Conservation (phyloP, 2,797 vertebrate genomes). For the Novumbra hubbsi region DNA sequence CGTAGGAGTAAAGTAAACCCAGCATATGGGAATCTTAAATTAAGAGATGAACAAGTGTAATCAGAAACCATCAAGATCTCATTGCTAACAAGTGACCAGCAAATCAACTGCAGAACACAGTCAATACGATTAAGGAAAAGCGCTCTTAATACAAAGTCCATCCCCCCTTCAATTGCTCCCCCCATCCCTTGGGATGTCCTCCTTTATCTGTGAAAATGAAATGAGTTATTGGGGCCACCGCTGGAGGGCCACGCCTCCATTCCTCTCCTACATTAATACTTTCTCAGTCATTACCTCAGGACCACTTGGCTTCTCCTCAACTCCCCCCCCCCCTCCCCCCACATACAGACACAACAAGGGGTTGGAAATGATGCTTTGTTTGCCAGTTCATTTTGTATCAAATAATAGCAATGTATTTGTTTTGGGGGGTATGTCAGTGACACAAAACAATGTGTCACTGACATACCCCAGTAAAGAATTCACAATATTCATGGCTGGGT, state of each 20-base stretch:
- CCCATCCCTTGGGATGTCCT: slow-evolving; percentile 34
- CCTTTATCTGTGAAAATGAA: slow-evolving; percentile 42
- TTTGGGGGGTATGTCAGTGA: too few relatives aligned
- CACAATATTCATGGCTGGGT: too few relatives aligned
- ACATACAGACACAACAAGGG: slow-evolving; percentile 18
- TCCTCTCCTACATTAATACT: slow-evolving; percentile 47
- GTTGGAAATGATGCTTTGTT: slow-evolving; percentile 51
- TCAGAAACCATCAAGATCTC: not conserved
- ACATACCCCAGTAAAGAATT: too few relatives aligned
- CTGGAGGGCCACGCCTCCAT: slow-evolving; percentile 42
- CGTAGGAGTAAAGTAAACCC: too few relatives aligned
- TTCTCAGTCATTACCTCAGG: slow-evolving; percentile 54
- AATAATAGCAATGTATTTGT: too few relatives aligned
- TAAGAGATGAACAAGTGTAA: not conserved
- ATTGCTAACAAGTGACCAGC: slow-evolving; percentile 47
- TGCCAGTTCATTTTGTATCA: too few relatives aligned
- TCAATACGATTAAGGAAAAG: not conserved
- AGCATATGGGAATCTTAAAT: not conserved
- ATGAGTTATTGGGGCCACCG: slow-evolving; percentile 42
- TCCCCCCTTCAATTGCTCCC: slow-evolving; percentile 21
- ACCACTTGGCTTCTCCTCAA: slow-evolving; percentile 13
- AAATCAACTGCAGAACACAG: slow-evolving; percentile 24
- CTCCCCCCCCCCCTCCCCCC: slow-evolving; percentile 32
- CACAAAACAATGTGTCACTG: too few relatives aligned
- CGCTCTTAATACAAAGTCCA: slow-evolving; percentile 30